Conservation (phyloP, 2,113 vertebrate genomes). For the Brevimyrus niger region DNA sequence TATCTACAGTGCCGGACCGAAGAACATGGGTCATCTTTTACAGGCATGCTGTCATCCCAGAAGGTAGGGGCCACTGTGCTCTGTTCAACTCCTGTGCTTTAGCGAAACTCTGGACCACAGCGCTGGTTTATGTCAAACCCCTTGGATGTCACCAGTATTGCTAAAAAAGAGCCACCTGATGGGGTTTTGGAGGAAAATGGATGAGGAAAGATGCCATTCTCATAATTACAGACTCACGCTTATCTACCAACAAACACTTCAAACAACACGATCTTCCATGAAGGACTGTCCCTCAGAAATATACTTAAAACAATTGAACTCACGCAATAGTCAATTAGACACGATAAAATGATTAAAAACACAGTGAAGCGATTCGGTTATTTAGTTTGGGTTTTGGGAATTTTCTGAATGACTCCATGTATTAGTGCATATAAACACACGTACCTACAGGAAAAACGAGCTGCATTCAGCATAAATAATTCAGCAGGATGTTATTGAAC, state of each 20-base stretch:
- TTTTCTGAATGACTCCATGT: neutral
- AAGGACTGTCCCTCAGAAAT: neutral
- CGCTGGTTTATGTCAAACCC: slow-evolving; percentile 78
- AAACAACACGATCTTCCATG: neutral
- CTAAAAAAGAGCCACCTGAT: slow-evolving; percentile 80
- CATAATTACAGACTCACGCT: slow-evolving; percentile 69
- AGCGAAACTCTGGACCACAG: slow-evolving; percentile 80
- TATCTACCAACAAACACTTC: slow-evolving; percentile 69
- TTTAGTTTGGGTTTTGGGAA: neutral
- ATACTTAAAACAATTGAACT: slow-evolving; percentile 27
- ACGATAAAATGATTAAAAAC: slow-evolving; percentile 54
- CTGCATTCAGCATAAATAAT: neutral
- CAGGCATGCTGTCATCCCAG: neutral
- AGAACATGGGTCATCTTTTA: neutral
- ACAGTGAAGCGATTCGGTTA: slow-evolving; percentile 15
- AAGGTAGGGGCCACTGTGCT: slow-evolving; percentile 58
- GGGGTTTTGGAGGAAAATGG: slow-evolving; percentile 76
- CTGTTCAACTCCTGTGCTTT: slow-evolving; percentile 53
- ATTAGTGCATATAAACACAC: neutral
- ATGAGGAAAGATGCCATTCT: slow-evolving; percentile 76
- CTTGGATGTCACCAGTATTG: slow-evolving; percentile 64
- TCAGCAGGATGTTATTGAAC: neutral
- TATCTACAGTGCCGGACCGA: neutral
- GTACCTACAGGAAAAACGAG: neutral
- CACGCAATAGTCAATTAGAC: slow-evolving; percentile 60